Base-by-base conservation (phyloP, 2,113 vertebrate genomes). In the Promerops cafer region DNA sequence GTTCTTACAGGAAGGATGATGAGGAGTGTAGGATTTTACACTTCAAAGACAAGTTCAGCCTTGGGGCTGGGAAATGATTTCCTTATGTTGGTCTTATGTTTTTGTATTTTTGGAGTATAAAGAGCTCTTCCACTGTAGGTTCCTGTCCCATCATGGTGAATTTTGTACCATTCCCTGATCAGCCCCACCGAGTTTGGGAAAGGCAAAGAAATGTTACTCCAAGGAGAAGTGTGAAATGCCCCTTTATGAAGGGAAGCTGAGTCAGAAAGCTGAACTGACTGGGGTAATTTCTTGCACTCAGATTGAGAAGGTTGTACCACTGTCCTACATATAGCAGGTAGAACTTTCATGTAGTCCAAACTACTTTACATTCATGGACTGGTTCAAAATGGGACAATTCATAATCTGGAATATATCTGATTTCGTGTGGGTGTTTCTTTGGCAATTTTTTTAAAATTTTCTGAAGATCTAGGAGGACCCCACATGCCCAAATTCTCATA, bases 21-120 rank as follows among this genome's bases (percentile, higher is more conserved):
- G 61, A 88, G 40, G 81, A 64, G 53, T 81, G 50, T 37, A 49
- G 78, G 92, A 61, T 96, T 97, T 94, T 96, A 82, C 31, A 82
- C 81, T 44, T 74, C 37, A 50, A 68, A 42, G 89, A 75, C 40
- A 82, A 94, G 52, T 74, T 87, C 83, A 91, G 72, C 87, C 93
- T 94, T 91, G 85, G 92, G 91, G 70, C 9, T 79, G 93, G 79
- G 28, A 57, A 87, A 45, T 83, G 2, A 24, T 18, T 82, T 78
- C 50, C 44, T 65, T 24, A 16, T 33, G 50, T 8, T 15, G 18
- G 2, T 35, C 39, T 80, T 52, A 52, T 2, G 2, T 28, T 83
- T 90, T 79, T 50, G 44, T 28, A 6, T 40, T 82, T 86, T 77
- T 47, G 27, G 47, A 49, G 33, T 33, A 31, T 39, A 37, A 82